These are phyloP conservation scores for Sclerodermus sp. DNA, from an alignment of 2,888 invertebrate species.

Conservation along the genomic window DNA sequence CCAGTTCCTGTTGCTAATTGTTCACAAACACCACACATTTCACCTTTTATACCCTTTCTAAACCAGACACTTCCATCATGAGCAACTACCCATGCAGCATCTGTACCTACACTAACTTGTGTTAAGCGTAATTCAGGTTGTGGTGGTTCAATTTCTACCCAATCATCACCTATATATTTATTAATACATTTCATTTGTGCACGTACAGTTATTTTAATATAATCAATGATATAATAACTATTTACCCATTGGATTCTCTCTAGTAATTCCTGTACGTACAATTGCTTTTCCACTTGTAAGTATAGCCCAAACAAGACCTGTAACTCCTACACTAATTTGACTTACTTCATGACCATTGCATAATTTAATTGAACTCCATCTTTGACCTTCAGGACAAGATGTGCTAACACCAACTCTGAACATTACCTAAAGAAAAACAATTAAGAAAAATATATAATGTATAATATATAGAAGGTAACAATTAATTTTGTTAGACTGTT, in stretches of 20 bases:
- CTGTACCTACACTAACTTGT: slow-evolving; percentile 80
- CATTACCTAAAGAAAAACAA: slow-evolving; percentile 68
- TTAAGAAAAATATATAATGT: not conserved
- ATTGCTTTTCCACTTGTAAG: slow-evolving; percentile 82
- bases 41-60: slow-evolving; percentile 74
- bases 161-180: slow-evolving; percentile 65
- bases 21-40: slow-evolving; percentile 73
- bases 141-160: slow-evolving; percentile 81
- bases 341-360: slow-evolving; percentile 80
- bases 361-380: slow-evolving; percentile 80
- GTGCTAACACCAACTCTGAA: slow-evolving; percentile 80
- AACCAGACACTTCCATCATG: slow-evolving; percentile 87
- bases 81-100: slow-evolving; percentile 77
- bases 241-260: slow-evolving; percentile 71
- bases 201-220: not conserved
- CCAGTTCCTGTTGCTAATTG: slow-evolving; percentile 78
- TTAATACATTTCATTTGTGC: not conserved
- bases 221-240: slow-evolving; percentile 21
- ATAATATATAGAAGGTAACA: slow-evolving; percentile 4
- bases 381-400: slow-evolving; percentile 82
- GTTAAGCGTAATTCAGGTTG: slow-evolving; percentile 70
- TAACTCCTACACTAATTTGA: slow-evolving; percentile 83
- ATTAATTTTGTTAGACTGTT: slow-evolving; percentile 13
- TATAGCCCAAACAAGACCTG: slow-evolving; percentile 85
- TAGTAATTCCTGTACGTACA: slow-evolving; percentile 80